These are phyloP conservation scores for Penaeus japonicus DNA, from an alignment of 1,140 invertebrate genomes.

Conservation along the genomic window DNA sequence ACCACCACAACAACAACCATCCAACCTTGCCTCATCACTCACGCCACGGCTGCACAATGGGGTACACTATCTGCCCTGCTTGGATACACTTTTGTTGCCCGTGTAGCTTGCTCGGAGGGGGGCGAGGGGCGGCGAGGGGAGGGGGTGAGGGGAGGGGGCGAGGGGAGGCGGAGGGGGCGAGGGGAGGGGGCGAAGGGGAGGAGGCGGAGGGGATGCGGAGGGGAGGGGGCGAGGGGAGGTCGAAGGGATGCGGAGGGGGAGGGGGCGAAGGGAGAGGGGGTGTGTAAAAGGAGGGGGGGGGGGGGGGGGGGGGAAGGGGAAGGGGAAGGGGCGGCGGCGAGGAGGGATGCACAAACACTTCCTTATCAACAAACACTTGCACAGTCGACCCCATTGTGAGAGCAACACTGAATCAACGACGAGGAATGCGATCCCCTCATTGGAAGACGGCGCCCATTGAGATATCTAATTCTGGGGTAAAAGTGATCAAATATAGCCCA, in stretches of 20 bases:
- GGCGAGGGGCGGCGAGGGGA: not conserved
- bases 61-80: not conserved
- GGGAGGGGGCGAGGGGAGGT: too few species aligned
- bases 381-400: not conserved
- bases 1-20: not conserved
- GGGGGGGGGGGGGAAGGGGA: not conserved
- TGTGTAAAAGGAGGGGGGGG: not conserved
- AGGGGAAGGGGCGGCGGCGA: not conserved
- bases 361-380: constrained; percentile 8
- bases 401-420: too few species aligned
- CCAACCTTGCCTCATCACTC: not conserved
- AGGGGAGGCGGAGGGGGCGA: too few species aligned
- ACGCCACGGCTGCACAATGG: not conserved
- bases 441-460: too few species aligned
- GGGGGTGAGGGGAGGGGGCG: not conserved
- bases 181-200: not conserved
- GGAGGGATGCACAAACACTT: constrained; percentile 6
- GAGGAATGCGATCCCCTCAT: too few species aligned
- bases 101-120: not conserved
- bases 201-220: not conserved
- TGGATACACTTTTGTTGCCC: constrained; percentile 21
- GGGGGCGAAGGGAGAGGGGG: not conserved
- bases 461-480: too few species aligned
- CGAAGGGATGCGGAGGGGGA: not conserved
- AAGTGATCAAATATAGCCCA: too few species aligned